Evolutionary conservation across 2,113 vertebrate genomes (phyloP).

Genomic region (Aspidoscelis tigris): DNA sequence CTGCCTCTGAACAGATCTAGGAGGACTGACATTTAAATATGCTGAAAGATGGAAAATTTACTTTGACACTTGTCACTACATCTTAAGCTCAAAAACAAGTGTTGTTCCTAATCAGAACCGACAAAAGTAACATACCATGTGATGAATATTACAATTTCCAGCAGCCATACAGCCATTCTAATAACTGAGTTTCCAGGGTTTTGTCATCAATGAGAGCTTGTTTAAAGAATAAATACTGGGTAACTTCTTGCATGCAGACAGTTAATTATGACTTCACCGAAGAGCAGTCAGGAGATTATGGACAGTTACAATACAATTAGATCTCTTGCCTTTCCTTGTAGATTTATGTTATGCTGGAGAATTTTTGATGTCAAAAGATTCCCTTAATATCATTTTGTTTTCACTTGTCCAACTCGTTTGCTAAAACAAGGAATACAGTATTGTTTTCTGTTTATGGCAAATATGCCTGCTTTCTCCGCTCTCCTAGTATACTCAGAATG

Average conservation of each 20-base stretch:
- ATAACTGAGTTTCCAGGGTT: constrained; percentile 45
- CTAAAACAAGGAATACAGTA: constrained; percentile 26
- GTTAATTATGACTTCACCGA: constrained; percentile 69
- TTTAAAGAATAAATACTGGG: constrained; percentile 49
- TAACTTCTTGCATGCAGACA: constrained; percentile 42
- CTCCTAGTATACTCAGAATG: constrained; percentile 31
- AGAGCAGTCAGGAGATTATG: constrained; percentile 64
- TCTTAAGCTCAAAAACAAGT: constrained; percentile 61
- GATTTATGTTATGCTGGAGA: constrained; percentile 35
- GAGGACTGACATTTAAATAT: constrained; percentile 47
- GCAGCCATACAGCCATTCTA: constrained; percentile 51
- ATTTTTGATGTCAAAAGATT: constrained; percentile 44
- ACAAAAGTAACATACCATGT: constrained; percentile 52
- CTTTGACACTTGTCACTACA: constrained; percentile 58
- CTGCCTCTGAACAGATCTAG: constrained; percentile 20
- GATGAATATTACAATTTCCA: constrained; percentile 64
- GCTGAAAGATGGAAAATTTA: constrained; percentile 58
- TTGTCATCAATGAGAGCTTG: constrained; percentile 57
- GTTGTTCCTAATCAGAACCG: constrained; percentile 64
- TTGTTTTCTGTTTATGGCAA: constrained; percentile 47
- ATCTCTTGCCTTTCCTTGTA: constrained; percentile 61
- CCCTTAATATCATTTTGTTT: constrained; percentile 43
- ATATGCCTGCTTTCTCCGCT: constrained; percentile 25
- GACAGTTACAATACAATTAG: constrained; percentile 67
- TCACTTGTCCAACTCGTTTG: constrained; percentile 54